Evolutionary conservation across 2,888 invertebrate genomes (phyloP), one percentile per base, ranked within the genome.

Genomic region (Tromatobia lineatoria): DNA sequence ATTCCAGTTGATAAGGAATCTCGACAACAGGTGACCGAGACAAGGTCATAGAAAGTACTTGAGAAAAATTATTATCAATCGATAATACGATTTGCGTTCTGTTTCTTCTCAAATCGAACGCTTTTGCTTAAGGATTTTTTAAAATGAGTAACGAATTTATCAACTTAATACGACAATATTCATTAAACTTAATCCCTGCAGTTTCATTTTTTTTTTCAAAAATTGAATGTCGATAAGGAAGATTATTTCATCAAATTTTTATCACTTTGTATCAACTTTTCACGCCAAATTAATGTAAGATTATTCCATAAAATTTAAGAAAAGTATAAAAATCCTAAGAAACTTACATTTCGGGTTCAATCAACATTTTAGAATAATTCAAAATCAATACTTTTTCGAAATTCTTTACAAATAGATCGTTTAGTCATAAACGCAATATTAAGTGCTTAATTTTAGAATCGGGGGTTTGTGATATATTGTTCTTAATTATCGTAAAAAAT

Each of bases 21-120:
- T 38, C 13, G 18, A 38, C 42, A 38, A 42, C 64, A 20, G 34
- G 38, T 38, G 64, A 59, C 11, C n/a, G 7, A 29, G 34, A 7
- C 64, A 64, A 64, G 38, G 42, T 64, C 64, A 38, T 18, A 20
- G 42, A 34, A 2, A 34, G 34, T 29, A 34, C n/a, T 64, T 18
- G 38, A 64, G 18, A 64, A 64, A 20, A 38, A 10, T 64, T 20
- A 10, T 64, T 64, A 64, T 64, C 64, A 42, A 20, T 64, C 18
- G 38, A 38, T 38, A 38, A 38, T 38, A 8, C 10, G 8, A 38
- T 8, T 38, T 38, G 38, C 8, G 18, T n/a, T 0, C 3, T 2
- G 0, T 18, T 18, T 3, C 3, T 6, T 7, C 4, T 45, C 45
- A 3, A 18, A 50, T 50, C 50, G n/a, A 50, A 50, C n/a, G n/a